Evolutionary conservation across 2,797 vertebrate genomes (phyloP).

Genomic region (Malurus splendens): DNA sequence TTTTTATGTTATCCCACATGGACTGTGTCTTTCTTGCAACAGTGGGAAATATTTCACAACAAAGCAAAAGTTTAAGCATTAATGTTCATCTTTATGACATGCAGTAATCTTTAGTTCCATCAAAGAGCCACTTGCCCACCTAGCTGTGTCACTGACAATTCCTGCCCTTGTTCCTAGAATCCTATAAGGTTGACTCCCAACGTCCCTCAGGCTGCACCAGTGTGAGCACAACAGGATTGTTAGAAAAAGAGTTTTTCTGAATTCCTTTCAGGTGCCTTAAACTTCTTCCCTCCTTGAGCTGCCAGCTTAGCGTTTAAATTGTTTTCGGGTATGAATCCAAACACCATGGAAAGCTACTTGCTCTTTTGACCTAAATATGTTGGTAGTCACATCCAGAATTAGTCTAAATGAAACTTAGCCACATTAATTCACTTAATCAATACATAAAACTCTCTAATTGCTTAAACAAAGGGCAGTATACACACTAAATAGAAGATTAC

Average conservation of each 20-base stretch:
- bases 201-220: not conserved
- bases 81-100: not conserved
- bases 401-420: not conserved
- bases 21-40: not conserved
- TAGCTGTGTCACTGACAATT: not conserved
- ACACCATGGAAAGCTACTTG: not conserved
- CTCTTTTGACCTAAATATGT: not conserved
- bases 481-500: not conserved
- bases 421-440: not conserved
- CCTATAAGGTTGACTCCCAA: rapidly evolving
- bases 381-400: not conserved
- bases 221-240: not conserved
- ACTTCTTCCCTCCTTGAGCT: not conserved
- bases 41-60: not conserved
- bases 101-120: not conserved
- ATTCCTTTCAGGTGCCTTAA: not conserved
- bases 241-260: not conserved
- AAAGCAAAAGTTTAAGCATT: not conserved
- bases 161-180: not conserved
- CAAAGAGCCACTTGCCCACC: not conserved
- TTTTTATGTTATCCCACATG: not conserved
- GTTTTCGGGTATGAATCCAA: not conserved
- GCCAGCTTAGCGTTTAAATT: not conserved
- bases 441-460: not conserved
- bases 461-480: not conserved